Conservation (phyloP, 2,888 invertebrate genomes). For the Leucophenga maculata region DNA sequence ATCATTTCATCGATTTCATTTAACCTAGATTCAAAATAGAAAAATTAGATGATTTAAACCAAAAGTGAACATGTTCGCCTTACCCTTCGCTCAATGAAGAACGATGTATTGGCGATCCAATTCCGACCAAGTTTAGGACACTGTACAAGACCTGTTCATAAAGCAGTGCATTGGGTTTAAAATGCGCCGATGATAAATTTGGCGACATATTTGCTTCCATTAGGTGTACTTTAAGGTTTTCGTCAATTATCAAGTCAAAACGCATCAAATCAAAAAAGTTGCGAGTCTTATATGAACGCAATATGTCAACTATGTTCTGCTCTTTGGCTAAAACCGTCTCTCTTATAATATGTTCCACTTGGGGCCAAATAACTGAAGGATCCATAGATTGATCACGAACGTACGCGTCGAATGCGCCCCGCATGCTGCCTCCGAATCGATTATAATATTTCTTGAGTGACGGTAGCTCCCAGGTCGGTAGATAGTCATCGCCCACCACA, state of each 20-base stretch:
- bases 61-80: slow-evolving; percentile 7
- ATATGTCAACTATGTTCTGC: slow-evolving; percentile 77
- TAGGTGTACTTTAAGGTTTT: slow-evolving; percentile 86
- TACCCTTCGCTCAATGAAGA: slow-evolving; percentile 72
- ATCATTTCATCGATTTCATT: slow-evolving; percentile 76
- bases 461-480: slow-evolving; percentile 94
- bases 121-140: slow-evolving; percentile 84
- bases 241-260: slow-evolving; percentile 93
- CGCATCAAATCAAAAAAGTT: slow-evolving; percentile 96
- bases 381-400: slow-evolving; percentile 79
- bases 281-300: slow-evolving; percentile 73
- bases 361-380: slow-evolving; percentile 83
- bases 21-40: slow-evolving; percentile 68
- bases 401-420: slow-evolving; percentile 87
- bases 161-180: slow-evolving; percentile 86
- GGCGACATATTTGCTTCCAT: slow-evolving; percentile 99
- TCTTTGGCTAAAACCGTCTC: slow-evolving; percentile 82
- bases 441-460: slow-evolving; percentile 81
- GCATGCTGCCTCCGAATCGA: slow-evolving; percentile 85
- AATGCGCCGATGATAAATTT: slow-evolving; percentile 94
- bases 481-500: slow-evolving; percentile 94
- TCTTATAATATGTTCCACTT: slow-evolving; percentile 85
- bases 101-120: slow-evolving; percentile 75
- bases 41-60: background rate
- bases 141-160: slow-evolving; percentile 95